phyloP scores from a whole-genome alignment of 1,140 invertebrate genomes.

The Drosophila erecta region DNA sequence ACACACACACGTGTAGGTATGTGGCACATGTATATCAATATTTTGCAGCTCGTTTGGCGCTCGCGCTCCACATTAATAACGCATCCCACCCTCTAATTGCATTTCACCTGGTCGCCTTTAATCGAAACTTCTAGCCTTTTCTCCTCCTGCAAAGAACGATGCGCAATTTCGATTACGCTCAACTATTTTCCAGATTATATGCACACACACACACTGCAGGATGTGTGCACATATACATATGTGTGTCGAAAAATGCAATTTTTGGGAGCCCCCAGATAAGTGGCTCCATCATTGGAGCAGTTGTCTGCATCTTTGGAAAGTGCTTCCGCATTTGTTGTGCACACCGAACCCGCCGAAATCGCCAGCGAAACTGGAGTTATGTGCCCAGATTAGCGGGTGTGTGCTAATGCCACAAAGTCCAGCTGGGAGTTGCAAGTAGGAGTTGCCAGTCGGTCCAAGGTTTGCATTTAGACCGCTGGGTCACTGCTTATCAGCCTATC shows the following conservation, averaged over 20 bases:
- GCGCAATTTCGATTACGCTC: slow-evolving; percentile 82
- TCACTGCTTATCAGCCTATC: slow-evolving; percentile 53
- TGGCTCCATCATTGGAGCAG: slow-evolving; percentile 10
- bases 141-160: slow-evolving; percentile 57
- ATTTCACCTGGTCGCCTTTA: slow-evolving; percentile 65
- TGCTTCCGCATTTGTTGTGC: slow-evolving; percentile 73
- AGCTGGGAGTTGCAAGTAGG: not conserved
- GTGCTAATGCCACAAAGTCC: slow-evolving; percentile 58
- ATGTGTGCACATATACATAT: slow-evolving; percentile 1
- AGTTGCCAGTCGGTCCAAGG: not conserved
- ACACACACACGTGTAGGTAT: not conserved
- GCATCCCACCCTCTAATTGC: slow-evolving; percentile 84
- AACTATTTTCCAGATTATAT: slow-evolving; percentile 31
- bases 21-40: slow-evolving; percentile 53
- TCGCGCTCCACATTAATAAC: slow-evolving; percentile 83
- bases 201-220: not conserved
- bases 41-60: slow-evolving; percentile 37
- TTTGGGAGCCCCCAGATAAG: slow-evolving; percentile 54
- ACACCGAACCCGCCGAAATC: not conserved
- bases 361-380: slow-evolving; percentile 53
- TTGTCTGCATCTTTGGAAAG: slow-evolving; percentile 61
- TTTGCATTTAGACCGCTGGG: slow-evolving; percentile 10
- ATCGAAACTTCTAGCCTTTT: slow-evolving; percentile 68
- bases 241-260: not conserved
- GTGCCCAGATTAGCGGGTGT: slow-evolving; percentile 79